Conservation (phyloP, 2,888 invertebrate species). For the Entomobrya proxima region DNA sequence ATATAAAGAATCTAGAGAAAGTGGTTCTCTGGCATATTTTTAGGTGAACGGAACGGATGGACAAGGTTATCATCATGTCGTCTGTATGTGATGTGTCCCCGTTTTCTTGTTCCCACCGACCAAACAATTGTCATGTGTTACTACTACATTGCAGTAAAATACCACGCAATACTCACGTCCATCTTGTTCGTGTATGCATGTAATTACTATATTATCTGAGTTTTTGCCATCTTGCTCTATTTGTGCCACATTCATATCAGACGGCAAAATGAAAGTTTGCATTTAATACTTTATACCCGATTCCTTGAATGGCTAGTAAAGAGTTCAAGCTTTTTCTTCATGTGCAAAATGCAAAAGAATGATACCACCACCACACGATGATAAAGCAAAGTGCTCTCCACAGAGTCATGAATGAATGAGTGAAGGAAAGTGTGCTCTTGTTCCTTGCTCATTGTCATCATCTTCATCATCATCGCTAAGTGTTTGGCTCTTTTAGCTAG, state of each 20-base stretch:
- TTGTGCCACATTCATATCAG: background rate
- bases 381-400: slow-evolving; percentile 58
- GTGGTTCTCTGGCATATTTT: background rate
- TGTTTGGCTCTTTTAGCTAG: slow-evolving; percentile 4
- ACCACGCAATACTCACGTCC: background rate
- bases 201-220: slow-evolving; percentile 14
- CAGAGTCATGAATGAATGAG: slow-evolving; percentile 55
- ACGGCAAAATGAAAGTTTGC: background rate
- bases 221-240: slow-evolving; percentile 4
- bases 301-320: background rate
- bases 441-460: background rate
- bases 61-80: slow-evolving; percentile 3
- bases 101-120: too few species aligned
- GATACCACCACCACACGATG: slow-evolving; percentile 1
- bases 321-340: background rate
- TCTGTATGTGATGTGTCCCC: background rate
- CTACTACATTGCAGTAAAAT: background rate
- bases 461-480: slow-evolving; percentile 8
- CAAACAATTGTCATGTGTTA: too few species aligned
- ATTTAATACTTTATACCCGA: background rate
- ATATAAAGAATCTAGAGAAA: background rate
- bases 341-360: background rate
- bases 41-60: background rate
- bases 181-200: background rate
- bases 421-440: slow-evolving; percentile 11